Evolutionary conservation across 2,797 vertebrate genomes (phyloP), one percentile per base, ranked within the genome.

Genomic region (Bufotes viridis): DNA sequence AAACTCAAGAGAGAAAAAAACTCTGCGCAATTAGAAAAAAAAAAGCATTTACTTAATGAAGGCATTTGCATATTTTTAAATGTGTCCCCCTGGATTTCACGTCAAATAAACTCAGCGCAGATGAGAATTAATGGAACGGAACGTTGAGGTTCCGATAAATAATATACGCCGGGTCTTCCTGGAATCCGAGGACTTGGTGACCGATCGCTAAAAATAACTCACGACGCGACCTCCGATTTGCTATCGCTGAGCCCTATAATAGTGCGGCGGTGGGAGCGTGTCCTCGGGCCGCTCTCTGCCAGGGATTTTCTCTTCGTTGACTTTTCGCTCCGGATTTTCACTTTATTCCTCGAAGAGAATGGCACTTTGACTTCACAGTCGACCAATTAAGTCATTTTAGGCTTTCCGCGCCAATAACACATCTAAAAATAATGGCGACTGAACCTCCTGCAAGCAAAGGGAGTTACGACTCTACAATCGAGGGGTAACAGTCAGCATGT

Each of bases 1-100:
- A n/a, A 84, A 58, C 53, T 69, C 81, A 42, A 53, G 0, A 72
- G 82, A 84, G 82, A 74, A 84, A 69, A 29, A 81, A 84, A 84
- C 20, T 75, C 24, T 26, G 22, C 60, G 69, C 22, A 84, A 84
- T 84, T 74, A 74, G 69, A 6, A 22, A 55, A 70, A 57, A 81
- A 81, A 63, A 69, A 1, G 13, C 69, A 83, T 74, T 74, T 49
- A 34, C 82, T 70, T 60, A 74, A 84, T 74, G 82, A 60, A 74
- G 55, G 18, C 18, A 70, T 84, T 74, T 84, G 69, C 82, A 74
- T 72, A 74, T 74, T 58, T 84, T 49, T 10, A n/a, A 55, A 74
- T 34, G 82, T 42, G 17, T 84, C 82, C 49, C 82, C 57, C 55
- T 29, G 82, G 82, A 84, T 84, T 74, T 84, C 60, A 74, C 10